phyloP scores from a whole-genome alignment of 2,797 vertebrate species.

The Carduelis carduelis region DNA sequence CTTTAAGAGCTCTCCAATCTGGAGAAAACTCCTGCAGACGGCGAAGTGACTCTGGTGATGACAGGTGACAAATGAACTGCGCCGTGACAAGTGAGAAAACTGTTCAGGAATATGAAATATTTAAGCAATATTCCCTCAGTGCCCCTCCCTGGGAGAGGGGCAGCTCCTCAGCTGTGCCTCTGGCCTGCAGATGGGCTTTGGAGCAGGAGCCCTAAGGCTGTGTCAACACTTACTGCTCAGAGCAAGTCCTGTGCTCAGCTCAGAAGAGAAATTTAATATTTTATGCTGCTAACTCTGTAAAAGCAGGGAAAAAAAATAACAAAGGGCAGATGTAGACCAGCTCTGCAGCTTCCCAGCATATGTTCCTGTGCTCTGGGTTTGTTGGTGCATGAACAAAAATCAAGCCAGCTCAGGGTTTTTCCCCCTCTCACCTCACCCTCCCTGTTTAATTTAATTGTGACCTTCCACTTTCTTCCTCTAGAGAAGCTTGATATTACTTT shows the following conservation, averaged over 20 bases:
- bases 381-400: background rate
- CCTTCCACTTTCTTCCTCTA: slow-evolving; percentile 50
- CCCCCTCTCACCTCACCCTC: background rate
- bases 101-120: slow-evolving; percentile 38
- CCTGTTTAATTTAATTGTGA: slow-evolving; percentile 43
- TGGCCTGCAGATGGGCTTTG: slow-evolving; percentile 4
- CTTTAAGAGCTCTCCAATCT: slow-evolving; percentile 39
- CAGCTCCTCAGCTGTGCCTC: background rate
- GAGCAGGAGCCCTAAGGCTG: background rate
- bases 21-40: slow-evolving; percentile 24
- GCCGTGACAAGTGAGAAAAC: slow-evolving; percentile 52
- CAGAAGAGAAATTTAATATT: slow-evolving; percentile 38
- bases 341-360: background rate
- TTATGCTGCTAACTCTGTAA: slow-evolving; percentile 11
- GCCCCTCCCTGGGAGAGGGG: background rate
- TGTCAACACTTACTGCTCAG: background rate
- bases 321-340: slow-evolving; percentile 4
- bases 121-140: background rate
- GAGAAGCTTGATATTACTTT: slow-evolving; percentile 51
- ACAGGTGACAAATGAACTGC: slow-evolving; percentile 56
- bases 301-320: background rate
- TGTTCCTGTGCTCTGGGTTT: background rate
- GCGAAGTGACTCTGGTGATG: slow-evolving; percentile 31
- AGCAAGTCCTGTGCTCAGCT: background rate
- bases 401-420: background rate